Conservation (phyloP, 2,797 vertebrate genomes). For the Cuculus canorus region DNA sequence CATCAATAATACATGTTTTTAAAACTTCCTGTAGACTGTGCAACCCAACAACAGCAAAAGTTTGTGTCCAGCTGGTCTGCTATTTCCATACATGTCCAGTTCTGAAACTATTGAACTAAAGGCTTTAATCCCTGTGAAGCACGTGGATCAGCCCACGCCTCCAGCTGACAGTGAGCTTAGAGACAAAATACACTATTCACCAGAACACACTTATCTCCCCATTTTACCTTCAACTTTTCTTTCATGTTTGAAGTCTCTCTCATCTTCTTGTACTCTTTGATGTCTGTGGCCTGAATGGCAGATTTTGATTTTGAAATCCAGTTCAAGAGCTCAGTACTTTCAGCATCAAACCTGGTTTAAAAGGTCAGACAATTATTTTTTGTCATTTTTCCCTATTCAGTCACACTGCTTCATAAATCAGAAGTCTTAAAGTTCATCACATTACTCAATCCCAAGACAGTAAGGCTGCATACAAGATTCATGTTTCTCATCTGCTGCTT, state of each 20-base stretch:
- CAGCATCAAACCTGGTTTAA: slow-evolving; percentile 84
- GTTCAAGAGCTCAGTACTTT: slow-evolving; percentile 81
- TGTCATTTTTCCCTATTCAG: neutral
- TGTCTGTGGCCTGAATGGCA: slow-evolving; percentile 79
- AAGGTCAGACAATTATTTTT: slow-evolving; percentile 39
- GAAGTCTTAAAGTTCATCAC: neutral
- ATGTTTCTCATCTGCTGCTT: neutral
- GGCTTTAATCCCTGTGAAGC: slow-evolving; percentile 20
- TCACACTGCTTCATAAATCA: neutral
- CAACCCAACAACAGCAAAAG: neutral
- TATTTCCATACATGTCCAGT: neutral
- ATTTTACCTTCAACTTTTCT: slow-evolving; percentile 85
- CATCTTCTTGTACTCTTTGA: slow-evolving; percentile 81
- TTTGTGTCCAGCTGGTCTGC: neutral
- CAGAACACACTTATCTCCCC: neutral
- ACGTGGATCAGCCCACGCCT: slow-evolving; percentile 12
- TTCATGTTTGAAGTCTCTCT: slow-evolving; percentile 80
- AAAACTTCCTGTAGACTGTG: neutral
- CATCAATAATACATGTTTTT: neutral
- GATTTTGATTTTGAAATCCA: slow-evolving; percentile 86
- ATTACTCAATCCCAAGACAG: neutral
- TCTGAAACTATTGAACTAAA: slow-evolving; percentile 27
- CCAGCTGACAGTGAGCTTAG: slow-evolving; percentile 27
- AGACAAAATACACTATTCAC: slow-evolving; percentile 52
- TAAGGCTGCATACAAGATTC: neutral